These are phyloP conservation scores for Coptodon rendalli DNA, from an alignment of 2,113 vertebrate genomes.

Conservation along the genomic window DNA sequence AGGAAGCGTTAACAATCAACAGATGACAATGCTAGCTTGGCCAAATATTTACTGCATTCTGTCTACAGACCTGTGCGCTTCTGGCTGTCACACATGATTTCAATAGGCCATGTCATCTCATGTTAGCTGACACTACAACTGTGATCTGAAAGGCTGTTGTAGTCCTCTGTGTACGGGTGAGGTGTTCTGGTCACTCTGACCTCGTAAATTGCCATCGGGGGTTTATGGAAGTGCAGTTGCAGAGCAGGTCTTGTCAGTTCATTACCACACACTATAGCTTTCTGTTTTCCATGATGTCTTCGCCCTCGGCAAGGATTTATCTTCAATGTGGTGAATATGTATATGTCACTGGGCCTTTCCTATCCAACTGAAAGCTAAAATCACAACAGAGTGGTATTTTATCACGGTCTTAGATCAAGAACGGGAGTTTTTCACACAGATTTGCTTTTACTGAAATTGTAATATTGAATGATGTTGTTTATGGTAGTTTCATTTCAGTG, in stretches of 20 bases:
- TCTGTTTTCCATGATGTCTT: conserved; percentile 58
- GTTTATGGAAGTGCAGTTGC: conserved; percentile 54
- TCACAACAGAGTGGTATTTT: neutral
- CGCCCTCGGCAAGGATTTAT: conserved; percentile 43
- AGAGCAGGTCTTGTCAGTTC: conserved; percentile 61
- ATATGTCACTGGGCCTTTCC: conserved; percentile 2
- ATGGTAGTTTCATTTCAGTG: neutral
- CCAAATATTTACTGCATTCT: conserved; percentile 11
- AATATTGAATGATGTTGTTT: neutral
- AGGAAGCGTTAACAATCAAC: conserved; percentile 1
- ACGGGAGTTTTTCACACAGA: neutral
- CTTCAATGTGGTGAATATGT: neutral
- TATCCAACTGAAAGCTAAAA: neutral
- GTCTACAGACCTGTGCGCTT: neutral
- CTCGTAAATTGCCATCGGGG: conserved; percentile 56
- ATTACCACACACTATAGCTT: conserved; percentile 65
- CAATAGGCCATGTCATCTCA: neutral
- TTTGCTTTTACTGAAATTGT: neutral
- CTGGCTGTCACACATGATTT: neutral
- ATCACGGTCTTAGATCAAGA: neutral
- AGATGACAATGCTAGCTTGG: neutral
- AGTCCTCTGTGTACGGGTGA: conserved; percentile 10
- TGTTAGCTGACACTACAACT: neutral
- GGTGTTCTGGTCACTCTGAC: conserved; percentile 47
- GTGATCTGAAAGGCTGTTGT: neutral